phyloP scores from a whole-genome alignment of 2,888 invertebrate species.

The Acanthosepion esculentum region DNA sequence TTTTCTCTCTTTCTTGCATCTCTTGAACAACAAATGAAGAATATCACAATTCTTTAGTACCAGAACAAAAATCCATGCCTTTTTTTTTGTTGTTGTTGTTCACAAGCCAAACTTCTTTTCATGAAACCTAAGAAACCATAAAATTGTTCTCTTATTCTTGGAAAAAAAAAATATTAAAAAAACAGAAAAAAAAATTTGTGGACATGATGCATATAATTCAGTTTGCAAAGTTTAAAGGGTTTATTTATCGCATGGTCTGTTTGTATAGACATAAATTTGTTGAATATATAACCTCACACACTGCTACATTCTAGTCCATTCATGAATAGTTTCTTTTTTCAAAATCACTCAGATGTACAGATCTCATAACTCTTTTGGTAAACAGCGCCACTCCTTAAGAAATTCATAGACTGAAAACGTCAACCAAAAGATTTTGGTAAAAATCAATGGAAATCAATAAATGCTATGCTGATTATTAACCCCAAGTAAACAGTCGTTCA shows the following conservation, averaged over 20 bases:
- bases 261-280: neutral
- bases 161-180: neutral
- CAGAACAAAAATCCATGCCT: neutral
- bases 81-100: neutral
- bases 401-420: neutral
- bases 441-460: neutral
- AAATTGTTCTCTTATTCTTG: neutral
- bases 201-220: neutral
- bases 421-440: neutral
- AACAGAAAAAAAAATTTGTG: neutral
- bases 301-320: neutral
- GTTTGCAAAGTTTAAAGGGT: neutral
- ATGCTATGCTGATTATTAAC: neutral
- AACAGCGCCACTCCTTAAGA: neutral
- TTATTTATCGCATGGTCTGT: neutral
- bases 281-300: neutral
- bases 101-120: slow-evolving; percentile 2
- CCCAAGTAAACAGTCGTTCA: too few species aligned
- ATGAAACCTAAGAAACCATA: slow-evolving; percentile 4
- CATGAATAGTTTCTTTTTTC: neutral
- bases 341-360: neutral
- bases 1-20: neutral
- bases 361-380: neutral
- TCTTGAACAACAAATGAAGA: neutral
- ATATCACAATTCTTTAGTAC: neutral